phyloP scores from a whole-genome alignment of 2,797 vertebrate species.

The Enteromius treurensis region DNA sequence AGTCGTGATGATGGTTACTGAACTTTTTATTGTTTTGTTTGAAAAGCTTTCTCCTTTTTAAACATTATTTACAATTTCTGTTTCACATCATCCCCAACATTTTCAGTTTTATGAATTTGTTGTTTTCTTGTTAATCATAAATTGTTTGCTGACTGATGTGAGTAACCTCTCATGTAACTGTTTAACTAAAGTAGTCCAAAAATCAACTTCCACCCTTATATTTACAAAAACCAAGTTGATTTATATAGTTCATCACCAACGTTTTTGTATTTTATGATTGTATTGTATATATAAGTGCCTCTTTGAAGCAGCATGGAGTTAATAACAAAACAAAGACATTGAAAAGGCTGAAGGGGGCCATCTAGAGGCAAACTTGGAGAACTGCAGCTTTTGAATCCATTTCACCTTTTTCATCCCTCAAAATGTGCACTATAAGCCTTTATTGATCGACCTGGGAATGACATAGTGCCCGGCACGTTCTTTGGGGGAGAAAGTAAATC shows the following conservation, averaged over 20 bases:
- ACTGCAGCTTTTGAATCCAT: slow-evolving; percentile 41
- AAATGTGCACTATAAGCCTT: slow-evolving; percentile 72
- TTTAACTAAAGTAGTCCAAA: slow-evolving; percentile 14
- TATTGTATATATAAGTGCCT: background rate
- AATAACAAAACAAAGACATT: slow-evolving; percentile 3
- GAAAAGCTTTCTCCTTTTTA: background rate
- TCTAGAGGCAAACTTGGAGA: slow-evolving; percentile 66
- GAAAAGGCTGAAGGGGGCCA: slow-evolving; percentile 68
- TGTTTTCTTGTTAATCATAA: slow-evolving; percentile 22
- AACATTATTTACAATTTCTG: background rate
- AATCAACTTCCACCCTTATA: background rate
- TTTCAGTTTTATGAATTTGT: background rate
- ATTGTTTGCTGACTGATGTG: background rate
- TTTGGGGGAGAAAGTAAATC: slow-evolving; percentile 75
- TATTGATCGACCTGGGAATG: slow-evolving; percentile 76
- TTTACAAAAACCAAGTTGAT: background rate
- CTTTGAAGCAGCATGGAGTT: background rate
- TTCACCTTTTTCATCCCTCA: slow-evolving; percentile 65
- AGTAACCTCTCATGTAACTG: background rate
- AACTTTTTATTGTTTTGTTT: slow-evolving; percentile 1
- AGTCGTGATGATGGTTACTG: slow-evolving; percentile 10
- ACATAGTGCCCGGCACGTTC: slow-evolving; percentile 77
- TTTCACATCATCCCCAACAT: background rate
- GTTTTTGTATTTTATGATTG: background rate
- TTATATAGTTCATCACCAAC: background rate